phyloP scores from a whole-genome alignment of 2,888 invertebrate genomes.

The Drosophila phalerata region DNA sequence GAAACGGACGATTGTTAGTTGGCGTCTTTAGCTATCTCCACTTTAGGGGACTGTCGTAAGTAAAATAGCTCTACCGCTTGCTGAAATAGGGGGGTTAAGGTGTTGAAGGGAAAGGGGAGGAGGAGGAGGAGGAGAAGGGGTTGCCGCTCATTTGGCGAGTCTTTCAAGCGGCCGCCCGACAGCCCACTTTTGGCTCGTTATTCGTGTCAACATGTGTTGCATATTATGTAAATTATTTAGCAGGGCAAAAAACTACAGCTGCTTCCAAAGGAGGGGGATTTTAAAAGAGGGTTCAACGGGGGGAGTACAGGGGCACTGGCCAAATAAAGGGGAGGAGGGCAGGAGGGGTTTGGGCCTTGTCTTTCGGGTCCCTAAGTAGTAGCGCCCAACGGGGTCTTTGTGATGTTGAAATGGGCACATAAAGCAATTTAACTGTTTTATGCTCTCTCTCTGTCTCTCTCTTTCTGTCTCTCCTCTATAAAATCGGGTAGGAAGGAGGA shows the following conservation, averaged over 20 bases:
- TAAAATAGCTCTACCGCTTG: background rate
- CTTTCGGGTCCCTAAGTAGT: conserved; percentile 45
- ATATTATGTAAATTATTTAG: conserved; percentile 77
- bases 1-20: conserved; percentile 8
- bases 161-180: conserved; percentile 22
- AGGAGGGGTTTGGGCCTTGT: conserved; percentile 11
- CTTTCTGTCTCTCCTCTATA: background rate
- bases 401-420: conserved; percentile 73
- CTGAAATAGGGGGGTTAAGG: background rate
- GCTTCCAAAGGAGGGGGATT: background rate
- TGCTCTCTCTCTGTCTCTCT: conserved; percentile 31
- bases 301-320: background rate
- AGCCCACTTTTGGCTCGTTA: conserved; percentile 50
- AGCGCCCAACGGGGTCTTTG: conserved; percentile 66
- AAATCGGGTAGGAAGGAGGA: background rate
- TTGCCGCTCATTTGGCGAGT: conserved; percentile 18
- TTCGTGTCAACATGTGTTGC: conserved; percentile 77
- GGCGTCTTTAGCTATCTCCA: conserved; percentile 10
- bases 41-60: conserved; percentile 21
- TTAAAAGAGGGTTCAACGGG: background rate
- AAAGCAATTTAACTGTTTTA: conserved; percentile 79
- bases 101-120: background rate
- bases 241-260: conserved; percentile 55
- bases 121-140: background rate
- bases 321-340: background rate